Evolutionary conservation across 2,797 vertebrate genomes (phyloP).

Genomic region (Todus mexicanus): DNA sequence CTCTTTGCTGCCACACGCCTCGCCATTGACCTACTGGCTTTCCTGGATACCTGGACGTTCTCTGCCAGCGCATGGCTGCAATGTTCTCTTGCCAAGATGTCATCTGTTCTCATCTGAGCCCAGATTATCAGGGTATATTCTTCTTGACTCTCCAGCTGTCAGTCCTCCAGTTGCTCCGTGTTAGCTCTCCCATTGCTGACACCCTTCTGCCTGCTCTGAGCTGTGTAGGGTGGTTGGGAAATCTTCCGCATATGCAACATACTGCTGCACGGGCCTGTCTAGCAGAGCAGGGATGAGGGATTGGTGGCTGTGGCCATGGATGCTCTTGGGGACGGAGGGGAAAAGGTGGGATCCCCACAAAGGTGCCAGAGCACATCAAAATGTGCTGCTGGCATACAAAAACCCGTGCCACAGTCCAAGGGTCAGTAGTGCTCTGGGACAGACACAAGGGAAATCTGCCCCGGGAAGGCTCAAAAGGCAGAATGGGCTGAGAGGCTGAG

Average conservation of each 20-base stretch:
- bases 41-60: background rate
- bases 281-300: background rate
- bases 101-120: background rate
- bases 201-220: background rate
- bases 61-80: rapidly evolving
- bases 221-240: background rate
- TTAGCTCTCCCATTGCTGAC: background rate
- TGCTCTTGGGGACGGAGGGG: background rate
- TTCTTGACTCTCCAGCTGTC: background rate
- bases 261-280: background rate
- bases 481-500: background rate
- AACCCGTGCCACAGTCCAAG: background rate
- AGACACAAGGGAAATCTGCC: background rate
- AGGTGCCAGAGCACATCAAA: background rate
- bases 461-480: background rate
- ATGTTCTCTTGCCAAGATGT: background rate
- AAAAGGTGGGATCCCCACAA: background rate
- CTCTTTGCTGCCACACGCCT: background rate
- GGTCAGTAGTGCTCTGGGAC: background rate
- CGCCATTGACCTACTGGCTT: background rate
- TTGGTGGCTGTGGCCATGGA: background rate
- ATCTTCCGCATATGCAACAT: too few species aligned
- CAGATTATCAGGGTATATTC: background rate
- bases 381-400: background rate
- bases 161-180: background rate